Percentiles rank a stretch among this genome's conserved stretches.
Evolutionary conservation across 1,140 invertebrate genomes (phyloP).

Genomic region (Caenorhabditis brenneri): DNA sequence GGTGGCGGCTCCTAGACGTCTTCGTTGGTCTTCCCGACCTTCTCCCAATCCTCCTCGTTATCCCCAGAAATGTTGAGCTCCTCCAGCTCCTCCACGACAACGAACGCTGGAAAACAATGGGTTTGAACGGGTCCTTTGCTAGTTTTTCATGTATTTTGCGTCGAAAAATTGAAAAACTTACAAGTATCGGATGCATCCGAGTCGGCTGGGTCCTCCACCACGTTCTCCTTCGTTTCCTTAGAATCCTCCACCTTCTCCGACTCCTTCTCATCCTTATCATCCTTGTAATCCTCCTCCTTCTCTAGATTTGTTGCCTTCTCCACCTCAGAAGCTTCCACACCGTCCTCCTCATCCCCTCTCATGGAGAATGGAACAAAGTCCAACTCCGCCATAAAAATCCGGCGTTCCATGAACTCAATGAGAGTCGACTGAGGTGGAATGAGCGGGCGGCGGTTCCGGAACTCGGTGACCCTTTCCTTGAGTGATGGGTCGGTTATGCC

Average conservation of each 20-base stretch:
- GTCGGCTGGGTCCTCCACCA: too few relatives aligned
- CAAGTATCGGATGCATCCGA: neutral
- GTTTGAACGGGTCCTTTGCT: neutral
- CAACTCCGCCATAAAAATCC: neutral
- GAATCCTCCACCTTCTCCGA: too few relatives aligned
- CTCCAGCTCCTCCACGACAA: neutral
- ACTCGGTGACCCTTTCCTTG: slow-evolving; percentile 50
- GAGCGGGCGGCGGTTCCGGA: slow-evolving; percentile 48
- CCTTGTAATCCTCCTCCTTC: neutral
- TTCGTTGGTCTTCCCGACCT: neutral
- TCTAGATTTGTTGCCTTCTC: neutral
- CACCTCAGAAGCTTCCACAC: neutral
- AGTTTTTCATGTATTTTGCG: too few relatives aligned
- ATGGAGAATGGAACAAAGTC: slow-evolving; percentile 33
- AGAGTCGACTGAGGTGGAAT: slow-evolving; percentile 44
- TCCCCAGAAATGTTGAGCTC: neutral
- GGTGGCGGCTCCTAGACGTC: too few relatives aligned
- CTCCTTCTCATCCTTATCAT: too few relatives aligned
- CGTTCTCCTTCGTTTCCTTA: too few relatives aligned
- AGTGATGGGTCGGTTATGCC: slow-evolving; percentile 46
- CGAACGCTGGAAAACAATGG: neutral
- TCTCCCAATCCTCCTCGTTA: neutral
- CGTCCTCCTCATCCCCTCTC: slow-evolving; percentile 1
- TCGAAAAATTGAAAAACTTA: neutral
- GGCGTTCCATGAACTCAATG: neutral